A percentile compares a stretch with the other conserved stretches of the same genome.
Evolutionary conservation across 2,113 vertebrate genomes (phyloP).

Genomic region (Pterophyllum scalare): DNA sequence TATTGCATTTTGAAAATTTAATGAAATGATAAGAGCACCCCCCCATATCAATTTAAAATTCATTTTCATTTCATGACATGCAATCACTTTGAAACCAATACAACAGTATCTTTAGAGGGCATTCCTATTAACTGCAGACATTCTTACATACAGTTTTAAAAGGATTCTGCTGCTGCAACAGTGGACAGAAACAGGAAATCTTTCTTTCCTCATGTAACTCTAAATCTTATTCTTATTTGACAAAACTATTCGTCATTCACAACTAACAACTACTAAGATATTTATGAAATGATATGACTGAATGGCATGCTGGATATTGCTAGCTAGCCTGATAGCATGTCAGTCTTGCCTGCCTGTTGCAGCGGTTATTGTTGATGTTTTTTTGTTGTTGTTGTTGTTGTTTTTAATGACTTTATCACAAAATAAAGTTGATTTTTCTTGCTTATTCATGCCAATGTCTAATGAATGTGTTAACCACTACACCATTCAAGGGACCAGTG

Average conservation of each 20-base stretch:
- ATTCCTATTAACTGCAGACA: neutral
- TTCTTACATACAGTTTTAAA: neutral
- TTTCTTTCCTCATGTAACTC: neutral
- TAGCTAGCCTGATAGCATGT: too few species aligned
- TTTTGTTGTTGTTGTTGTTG: too few species aligned
- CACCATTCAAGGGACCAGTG: neutral
- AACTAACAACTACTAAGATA: too few species aligned
- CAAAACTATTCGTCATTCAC: neutral
- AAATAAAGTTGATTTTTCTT: too few species aligned
- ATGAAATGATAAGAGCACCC: neutral
- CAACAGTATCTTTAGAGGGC: neutral
- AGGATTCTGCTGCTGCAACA: neutral
- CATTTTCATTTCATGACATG: neutral
- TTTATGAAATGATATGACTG: neutral
- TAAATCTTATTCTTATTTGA: neutral
- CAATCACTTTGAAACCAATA: neutral
- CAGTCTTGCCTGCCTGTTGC: neutral
- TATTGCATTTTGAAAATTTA: slow-evolving; percentile 9
- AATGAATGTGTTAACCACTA: neutral
- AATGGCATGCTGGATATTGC: neutral
- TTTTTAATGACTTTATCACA: too few species aligned
- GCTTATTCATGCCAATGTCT: neutral
- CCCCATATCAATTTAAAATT: neutral
- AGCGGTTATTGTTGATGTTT: too few species aligned
- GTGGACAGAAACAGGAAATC: neutral